phyloP scores from a whole-genome alignment of 2,888 invertebrate species.

The Exocentrus adspersus region DNA sequence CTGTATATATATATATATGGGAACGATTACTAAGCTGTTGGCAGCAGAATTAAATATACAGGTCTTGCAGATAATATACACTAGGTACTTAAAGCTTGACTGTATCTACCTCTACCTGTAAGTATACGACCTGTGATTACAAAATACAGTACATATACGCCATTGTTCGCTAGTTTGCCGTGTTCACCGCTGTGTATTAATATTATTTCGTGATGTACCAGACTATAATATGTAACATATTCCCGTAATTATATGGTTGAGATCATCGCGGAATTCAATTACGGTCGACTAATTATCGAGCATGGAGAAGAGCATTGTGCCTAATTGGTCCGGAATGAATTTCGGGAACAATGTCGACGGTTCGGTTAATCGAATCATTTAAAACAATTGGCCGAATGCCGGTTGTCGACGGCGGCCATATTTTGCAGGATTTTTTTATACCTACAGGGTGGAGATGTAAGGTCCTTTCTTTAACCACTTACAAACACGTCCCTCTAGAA shows the following conservation, averaged over 20 bases:
- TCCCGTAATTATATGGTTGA: slow-evolving; percentile 34
- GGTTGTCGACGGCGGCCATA: no score
- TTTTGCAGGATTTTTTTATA: no score
- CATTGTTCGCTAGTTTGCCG: slow-evolving; percentile 3
- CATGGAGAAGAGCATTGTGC: slow-evolving; percentile 29
- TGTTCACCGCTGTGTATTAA: neutral
- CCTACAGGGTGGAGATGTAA: no score
- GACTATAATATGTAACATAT: slow-evolving; percentile 25
- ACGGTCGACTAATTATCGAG: slow-evolving; percentile 31
- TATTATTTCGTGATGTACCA: slow-evolving; percentile 14
- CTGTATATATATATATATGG: slow-evolving; percentile 22
- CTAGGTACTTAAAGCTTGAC: no score
- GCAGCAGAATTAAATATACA: neutral
- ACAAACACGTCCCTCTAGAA: no score
- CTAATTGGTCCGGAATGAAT: slow-evolving; percentile 35
- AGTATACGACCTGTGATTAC: no score
- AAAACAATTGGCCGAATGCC: slow-evolving; percentile 27
- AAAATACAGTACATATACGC: neutral
- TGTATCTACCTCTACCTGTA: no score
- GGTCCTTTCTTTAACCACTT: no score
- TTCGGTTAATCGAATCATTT: slow-evolving; percentile 17
- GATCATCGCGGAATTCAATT: slow-evolving; percentile 34
- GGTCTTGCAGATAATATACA: no score
- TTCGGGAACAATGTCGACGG: slow-evolving; percentile 18
- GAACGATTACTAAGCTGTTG: slow-evolving; percentile 18